Evolutionary conservation across 2,888 invertebrate genomes (phyloP), one percentile per base, ranked within the genome.

Genomic region (Drosophila differens): DNA sequence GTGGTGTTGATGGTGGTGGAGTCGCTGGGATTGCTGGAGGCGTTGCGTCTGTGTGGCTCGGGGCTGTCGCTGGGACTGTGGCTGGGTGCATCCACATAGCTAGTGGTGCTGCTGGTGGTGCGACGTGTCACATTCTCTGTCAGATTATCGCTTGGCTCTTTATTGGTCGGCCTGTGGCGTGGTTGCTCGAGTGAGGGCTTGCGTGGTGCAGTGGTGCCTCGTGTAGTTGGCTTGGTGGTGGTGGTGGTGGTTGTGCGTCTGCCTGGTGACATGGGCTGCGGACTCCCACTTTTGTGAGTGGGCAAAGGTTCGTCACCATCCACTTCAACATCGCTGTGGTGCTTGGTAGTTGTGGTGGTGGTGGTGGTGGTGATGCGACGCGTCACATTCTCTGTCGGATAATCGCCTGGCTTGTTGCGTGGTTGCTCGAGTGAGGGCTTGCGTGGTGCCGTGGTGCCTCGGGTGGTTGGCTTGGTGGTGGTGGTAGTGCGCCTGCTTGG

Each of bases 201-300:
- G 6, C 68, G 70, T 69, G 54, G 68, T 49, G 54, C 47, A 37
- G 32, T 54, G 22, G 53, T 37, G 28, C 70, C 54, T 12, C 54
- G 70, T 33, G 54, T 37, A 6, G 37, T 55, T 32, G 66, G 22
- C 55, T 79, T 64, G 25, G 16, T 47, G 44, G 14, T 83, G 57
- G 74, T 81, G 66, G 70, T 70, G 35, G 71, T 69, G 66, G 68
- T 70, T 33, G 71, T 69, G 65, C 73, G 85, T 64, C 70, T 79
- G 70, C 70, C 70, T 25, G 85, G 71, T 10, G 87, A 70, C 9
- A 47, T 47, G 16, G 25, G 28, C 10, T 61, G 60, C 9, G 64
- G 65, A 37, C 65, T 61, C 1, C 30, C 22, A n/a, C n/a, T 12
- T 14, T 57, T n/a, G 7, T 39, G 16, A 14, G 1, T n/a, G n/a